phyloP scores from a whole-genome alignment of 2,888 invertebrate genomes.

The Diploptera punctata region DNA sequence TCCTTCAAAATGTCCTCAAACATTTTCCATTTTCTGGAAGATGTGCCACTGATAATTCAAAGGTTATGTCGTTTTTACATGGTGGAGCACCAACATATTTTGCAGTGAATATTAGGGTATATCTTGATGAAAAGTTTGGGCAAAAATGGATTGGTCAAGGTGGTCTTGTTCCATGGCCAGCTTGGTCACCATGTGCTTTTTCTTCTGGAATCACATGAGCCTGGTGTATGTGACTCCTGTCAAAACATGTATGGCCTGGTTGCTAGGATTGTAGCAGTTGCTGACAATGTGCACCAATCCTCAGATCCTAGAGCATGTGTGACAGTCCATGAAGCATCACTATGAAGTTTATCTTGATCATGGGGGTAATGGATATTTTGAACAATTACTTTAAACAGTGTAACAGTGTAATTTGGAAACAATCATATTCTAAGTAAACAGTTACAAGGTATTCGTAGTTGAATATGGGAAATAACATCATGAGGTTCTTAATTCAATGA shows the following conservation, averaged over 20 bases:
- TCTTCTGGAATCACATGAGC: too few species aligned
- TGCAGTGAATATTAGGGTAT: too few species aligned
- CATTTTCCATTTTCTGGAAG: conserved; percentile 9
- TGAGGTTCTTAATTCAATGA: too few species aligned
- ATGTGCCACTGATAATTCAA: neutral
- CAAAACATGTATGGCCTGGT: neutral
- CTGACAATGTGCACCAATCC: neutral
- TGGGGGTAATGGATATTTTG: neutral
- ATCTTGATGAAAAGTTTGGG: neutral
- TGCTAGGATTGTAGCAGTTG: neutral
- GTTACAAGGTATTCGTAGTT: too few species aligned
- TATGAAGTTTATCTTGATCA: too few species aligned
- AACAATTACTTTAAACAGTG: too few species aligned
- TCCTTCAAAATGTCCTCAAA: conserved; percentile 12
- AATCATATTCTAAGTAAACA: too few species aligned
- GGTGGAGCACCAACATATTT: too few species aligned
- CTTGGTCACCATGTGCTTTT: too few species aligned
- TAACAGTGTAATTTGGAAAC: too few species aligned
- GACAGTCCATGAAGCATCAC: too few species aligned
- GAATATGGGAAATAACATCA: too few species aligned
- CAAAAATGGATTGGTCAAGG: neutral
- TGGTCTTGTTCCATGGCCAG: neutral
- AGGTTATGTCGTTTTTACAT: neutral
- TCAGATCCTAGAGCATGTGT: neutral
- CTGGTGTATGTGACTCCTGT: neutral